Evolutionary conservation across 2,113 vertebrate species (phyloP), one percentile per base, ranked within the genome.

Genomic region (Ictidomys tridecemlineatus): DNA sequence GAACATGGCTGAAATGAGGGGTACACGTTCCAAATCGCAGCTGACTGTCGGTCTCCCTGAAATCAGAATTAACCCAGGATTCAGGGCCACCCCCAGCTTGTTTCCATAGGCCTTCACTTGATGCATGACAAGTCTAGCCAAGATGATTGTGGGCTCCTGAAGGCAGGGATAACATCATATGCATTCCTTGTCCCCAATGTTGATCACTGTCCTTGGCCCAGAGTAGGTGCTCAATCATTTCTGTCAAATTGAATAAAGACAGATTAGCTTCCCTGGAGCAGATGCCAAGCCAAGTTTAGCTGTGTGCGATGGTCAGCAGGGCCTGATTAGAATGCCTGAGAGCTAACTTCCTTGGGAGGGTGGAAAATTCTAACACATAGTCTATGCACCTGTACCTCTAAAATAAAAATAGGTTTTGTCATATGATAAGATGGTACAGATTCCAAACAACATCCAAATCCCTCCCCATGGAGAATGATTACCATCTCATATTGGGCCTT

Each of bases 341-440:
- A 65, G 70, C 70, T 16, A 53, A 51, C 28, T 90, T 85, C 39
- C 91, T 93, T 73, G 32, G 48, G 42, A n/a, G 67, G 67, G 69
- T 85, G 51, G 42, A 61, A 85, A 51, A 56, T 80, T 42, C 78
- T 67, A 72, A 51, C 34, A 14, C 16, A 1, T 22, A 39, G 45
- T 18, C 69, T 56, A 8, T 10, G 65, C 12, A 72, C 65, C 51
- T 95, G 85, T 14, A 80, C 58, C 67, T 92, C 58, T n/a, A 93
- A 96, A 96, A 74, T 90, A 76, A 78, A 96, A 58, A 48, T 61
- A 16, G 42, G 39, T n/a, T 45, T 61, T 85, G 37, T 82, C 61
- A 37, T 34, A 5, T 70, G 72, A 42, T 26, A 76, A 83, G 67
- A 91, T 80, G 87, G 37, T 61, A 18, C 56, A 53, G 63, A 84